Conservation (phyloP, 1,140 invertebrate genomes). For the Musca domestica region DNA sequence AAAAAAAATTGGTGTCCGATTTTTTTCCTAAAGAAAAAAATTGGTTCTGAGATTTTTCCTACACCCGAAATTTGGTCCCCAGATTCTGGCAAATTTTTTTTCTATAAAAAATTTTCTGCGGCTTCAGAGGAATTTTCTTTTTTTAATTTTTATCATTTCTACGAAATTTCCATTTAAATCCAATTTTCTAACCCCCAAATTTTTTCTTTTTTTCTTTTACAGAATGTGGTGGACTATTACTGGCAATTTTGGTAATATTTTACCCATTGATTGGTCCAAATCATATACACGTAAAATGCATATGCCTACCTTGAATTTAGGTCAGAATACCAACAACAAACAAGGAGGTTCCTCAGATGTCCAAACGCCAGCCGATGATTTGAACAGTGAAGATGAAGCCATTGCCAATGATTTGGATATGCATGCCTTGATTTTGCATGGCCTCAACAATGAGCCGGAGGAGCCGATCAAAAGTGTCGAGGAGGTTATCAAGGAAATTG, state of each 20-base stretch:
- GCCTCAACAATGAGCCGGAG: slow-evolving; percentile 72
- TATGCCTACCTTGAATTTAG: slow-evolving; percentile 87
- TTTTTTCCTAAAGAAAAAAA: no score
- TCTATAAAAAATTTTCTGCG: no score
- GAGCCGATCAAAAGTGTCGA: slow-evolving; percentile 93
- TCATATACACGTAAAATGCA: slow-evolving; percentile 95
- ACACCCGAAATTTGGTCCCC: no score
- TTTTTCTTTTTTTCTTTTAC: slow-evolving; percentile 28
- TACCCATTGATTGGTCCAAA: slow-evolving; percentile 99
- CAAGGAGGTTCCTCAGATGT: slow-evolving; percentile 32
- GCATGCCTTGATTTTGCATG: slow-evolving; percentile 92
- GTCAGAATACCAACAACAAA: slow-evolving; percentile 60
- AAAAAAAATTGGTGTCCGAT: no score
- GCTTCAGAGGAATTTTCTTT: no score
- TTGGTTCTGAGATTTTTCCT: no score
- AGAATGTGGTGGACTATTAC: slow-evolving; percentile 99
- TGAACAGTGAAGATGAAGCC: slow-evolving; percentile 92
- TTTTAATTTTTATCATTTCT: no score
- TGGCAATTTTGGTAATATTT: slow-evolving; percentile 97
- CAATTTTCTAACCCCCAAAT: no score
- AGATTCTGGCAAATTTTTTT: no score
- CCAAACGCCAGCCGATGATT: slow-evolving; percentile 66
- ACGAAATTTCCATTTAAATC: no score
- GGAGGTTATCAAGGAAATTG: slow-evolving; percentile 94
- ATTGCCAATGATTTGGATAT: slow-evolving; percentile 94